Conservation (phyloP, 2,797 vertebrate species). For the Molossus alvarezi region DNA sequence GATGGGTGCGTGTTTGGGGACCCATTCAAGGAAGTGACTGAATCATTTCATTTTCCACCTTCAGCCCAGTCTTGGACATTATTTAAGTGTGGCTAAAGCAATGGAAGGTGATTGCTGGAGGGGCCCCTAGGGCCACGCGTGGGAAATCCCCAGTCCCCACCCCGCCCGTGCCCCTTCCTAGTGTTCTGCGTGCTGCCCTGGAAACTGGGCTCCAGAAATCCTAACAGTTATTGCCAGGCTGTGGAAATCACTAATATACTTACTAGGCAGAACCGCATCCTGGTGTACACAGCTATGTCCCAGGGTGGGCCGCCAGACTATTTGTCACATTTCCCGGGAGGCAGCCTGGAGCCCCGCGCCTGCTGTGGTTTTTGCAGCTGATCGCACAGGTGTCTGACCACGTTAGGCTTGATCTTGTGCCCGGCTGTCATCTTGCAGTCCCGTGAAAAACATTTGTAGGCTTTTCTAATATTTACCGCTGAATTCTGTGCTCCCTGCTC, state of each 20-base stretch:
- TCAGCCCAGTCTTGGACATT: not conserved
- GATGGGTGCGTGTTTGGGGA: not conserved
- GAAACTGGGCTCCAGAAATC: not conserved
- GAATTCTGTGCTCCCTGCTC: not conserved
- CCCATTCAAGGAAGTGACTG: not conserved
- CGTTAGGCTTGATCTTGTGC: not conserved
- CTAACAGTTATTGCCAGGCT: not conserved
- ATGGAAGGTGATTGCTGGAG: not conserved
- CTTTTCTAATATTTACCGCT: conserved; percentile 6
- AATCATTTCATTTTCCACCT: not conserved
- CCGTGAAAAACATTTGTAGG: not conserved
- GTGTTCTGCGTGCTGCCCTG: not conserved
- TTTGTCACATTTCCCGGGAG: conserved; percentile 74
- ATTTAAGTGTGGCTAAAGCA: not conserved
- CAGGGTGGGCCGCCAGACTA: not conserved
- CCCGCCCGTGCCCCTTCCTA: not conserved
- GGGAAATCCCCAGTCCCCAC: not conserved
- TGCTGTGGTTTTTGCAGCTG: conserved; percentile 53
- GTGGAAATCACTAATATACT: conserved; percentile 38
- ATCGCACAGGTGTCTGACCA: not conserved
- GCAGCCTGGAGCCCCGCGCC: not conserved
- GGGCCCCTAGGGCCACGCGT: not conserved
- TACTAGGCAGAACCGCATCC: not conserved
- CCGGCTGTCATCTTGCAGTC: not conserved
- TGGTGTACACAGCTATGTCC: not conserved